These are phyloP conservation scores for Pseudochromis fuscus DNA, from an alignment of 2,797 vertebrate species.

Conservation along the genomic window DNA sequence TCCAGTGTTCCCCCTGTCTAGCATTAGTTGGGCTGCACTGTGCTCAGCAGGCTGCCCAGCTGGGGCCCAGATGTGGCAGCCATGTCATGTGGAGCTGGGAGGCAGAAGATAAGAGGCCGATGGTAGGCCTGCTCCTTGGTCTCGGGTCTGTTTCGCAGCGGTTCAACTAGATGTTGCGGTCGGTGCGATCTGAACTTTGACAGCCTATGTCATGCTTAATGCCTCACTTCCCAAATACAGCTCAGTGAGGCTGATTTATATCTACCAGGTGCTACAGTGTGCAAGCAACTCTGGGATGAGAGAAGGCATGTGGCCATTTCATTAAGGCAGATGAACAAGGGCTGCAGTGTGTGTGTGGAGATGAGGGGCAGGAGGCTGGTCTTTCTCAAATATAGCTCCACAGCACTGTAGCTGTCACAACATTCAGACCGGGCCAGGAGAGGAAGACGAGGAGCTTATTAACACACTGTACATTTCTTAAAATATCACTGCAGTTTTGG, in stretches of 20 bases:
- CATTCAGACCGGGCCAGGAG: conserved; percentile 56
- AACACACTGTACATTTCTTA: conserved; percentile 67
- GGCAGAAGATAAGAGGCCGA: conserved; percentile 78
- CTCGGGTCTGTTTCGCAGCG: conserved; percentile 74
- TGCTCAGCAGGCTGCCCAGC: conserved; percentile 75
- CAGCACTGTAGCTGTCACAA: conserved; percentile 72
- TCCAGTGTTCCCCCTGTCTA: conserved; percentile 42
- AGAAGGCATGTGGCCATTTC: conserved; percentile 82
- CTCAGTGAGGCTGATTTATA: conserved; percentile 87
- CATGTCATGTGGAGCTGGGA: conserved; percentile 77
- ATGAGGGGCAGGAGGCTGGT: conserved; percentile 73
- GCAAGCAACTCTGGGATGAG: conserved; percentile 74
- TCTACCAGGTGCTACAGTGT: conserved; percentile 86
- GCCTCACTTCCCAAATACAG: conserved; percentile 89
- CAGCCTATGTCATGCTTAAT: conserved; percentile 88
- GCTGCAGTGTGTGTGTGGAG: conserved; percentile 71
- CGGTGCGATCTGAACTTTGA: conserved; percentile 85
- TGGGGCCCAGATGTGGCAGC: conserved; percentile 83
- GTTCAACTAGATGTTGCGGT: conserved; percentile 87
- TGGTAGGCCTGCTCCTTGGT: conserved; percentile 66
- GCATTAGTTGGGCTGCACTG: conserved; percentile 50
- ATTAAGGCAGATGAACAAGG: conserved; percentile 82
- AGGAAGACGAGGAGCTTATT: conserved; percentile 65
- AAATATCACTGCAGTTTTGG: conserved; percentile 62
- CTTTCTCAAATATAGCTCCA: conserved; percentile 77